Evolutionary conservation across 2,797 vertebrate species (phyloP), one percentile per base, ranked within the genome.

Genomic region (Chelon auratus): DNA sequence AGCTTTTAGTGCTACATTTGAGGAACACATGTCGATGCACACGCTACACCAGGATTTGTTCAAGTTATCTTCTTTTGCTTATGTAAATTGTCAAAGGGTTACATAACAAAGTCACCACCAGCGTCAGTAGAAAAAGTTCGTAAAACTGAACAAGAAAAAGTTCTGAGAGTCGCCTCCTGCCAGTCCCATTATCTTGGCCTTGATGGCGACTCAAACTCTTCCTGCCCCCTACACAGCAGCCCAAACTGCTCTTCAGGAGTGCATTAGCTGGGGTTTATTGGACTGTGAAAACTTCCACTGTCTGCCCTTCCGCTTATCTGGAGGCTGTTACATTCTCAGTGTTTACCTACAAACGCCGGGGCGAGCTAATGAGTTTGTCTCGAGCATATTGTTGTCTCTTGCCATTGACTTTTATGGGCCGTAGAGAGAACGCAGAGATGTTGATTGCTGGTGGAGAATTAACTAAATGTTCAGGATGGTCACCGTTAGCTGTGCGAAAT

Each of bases 391-490:
- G 84, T 87, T 90, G 89, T 91, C 90, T 91, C 88, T 88, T 87
- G 72, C 82, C 89, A 80, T 90, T 91, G 87, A 87, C 79, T 93
- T 94, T 95, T 94, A 93, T 83, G 64, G 83, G 59, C 37, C 9
- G 67, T 48, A 36, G 68, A 82, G 77, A 62, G 58, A 81, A 69
- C 2, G 37, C 71, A 43, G 56, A 80, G 79, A 65, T 68, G 73
- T 57, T 71, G 86, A 86, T 83, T 61, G 68, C 64, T 70, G 72
- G 14, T 71, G 81, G 50, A 67, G 85, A 85, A 87, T 82, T 75
- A 84, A 84, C 75, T 54, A 76, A 88, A 87, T 64, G 79, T 66
- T 81, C 51, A 40, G 63, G 62, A 75, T 78, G 75, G 83, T 66
- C 81, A 64, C 52, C 8, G 70, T 85, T 57, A 72, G 51, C 64